Evolutionary conservation across 2,888 invertebrate genomes (phyloP).

Genomic region (Himalopsyche kuldschensis): DNA sequence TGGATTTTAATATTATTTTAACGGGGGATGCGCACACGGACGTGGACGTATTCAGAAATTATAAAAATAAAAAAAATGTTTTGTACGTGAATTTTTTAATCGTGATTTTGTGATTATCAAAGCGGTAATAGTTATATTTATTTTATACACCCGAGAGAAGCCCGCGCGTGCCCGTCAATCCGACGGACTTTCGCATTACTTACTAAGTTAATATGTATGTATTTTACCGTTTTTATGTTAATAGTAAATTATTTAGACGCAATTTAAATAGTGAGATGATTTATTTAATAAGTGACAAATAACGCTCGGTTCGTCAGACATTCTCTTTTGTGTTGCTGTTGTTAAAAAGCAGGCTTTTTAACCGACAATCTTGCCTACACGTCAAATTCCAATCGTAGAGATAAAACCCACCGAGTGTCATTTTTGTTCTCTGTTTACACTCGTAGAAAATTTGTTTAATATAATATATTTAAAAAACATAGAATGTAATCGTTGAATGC

Average conservation of each 20-base stretch:
- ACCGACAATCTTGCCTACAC: background rate
- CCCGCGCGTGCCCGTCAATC: background rate
- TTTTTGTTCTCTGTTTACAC: background rate
- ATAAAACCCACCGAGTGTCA: background rate
- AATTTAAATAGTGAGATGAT: conserved; percentile 12
- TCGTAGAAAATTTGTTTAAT: background rate
- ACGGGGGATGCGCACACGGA: background rate
- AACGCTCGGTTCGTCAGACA: background rate
- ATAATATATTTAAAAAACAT: background rate
- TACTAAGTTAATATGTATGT: conserved; percentile 18
- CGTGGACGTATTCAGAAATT: background rate
- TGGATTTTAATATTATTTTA: background rate
- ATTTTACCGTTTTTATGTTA: conserved; percentile 15
- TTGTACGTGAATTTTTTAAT: background rate
- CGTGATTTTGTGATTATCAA: background rate
- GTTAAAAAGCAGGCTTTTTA: background rate
- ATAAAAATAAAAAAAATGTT: background rate
- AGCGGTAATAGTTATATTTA: background rate
- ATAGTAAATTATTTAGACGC: conserved; percentile 33
- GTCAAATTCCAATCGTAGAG: background rate
- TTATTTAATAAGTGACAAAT: conserved; percentile 1
- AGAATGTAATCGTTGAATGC: background rate
- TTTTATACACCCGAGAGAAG: conserved; percentile 6
- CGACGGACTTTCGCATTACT: conserved; percentile 12
- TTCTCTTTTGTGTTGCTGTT: background rate